phyloP scores from a whole-genome alignment of 2,888 invertebrate genomes.

The Ernsta delagoae region DNA sequence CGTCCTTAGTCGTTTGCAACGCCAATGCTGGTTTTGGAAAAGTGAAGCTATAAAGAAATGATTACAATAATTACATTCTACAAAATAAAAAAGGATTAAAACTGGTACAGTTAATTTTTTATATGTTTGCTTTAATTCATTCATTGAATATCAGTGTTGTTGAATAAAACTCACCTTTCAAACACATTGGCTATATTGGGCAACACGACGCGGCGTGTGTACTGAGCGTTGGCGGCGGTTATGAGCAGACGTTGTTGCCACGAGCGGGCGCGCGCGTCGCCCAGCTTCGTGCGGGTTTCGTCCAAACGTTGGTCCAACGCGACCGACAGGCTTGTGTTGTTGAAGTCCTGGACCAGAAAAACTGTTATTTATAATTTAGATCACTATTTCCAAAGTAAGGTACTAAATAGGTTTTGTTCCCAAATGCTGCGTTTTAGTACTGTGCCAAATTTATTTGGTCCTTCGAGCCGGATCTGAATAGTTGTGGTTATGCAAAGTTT shows the following conservation, averaged over 20 bases:
- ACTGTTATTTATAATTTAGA: not conserved
- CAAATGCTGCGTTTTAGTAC: no score
- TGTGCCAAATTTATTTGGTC: no score
- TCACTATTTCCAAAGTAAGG: not conserved
- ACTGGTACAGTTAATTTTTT: no score
- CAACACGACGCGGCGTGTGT: conserved; percentile 90
- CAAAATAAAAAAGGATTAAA: no score
- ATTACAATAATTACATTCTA: no score
- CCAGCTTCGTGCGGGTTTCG: conserved; percentile 49
- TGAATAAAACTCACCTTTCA: conserved; percentile 70
- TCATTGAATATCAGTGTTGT: no score
- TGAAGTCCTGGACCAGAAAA: conserved; percentile 63
- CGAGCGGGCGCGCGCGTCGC: conserved; percentile 71
- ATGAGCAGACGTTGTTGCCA: conserved; percentile 94
- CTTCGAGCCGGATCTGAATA: no score
- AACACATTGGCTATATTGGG: conserved; percentile 89
- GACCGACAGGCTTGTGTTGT: conserved; percentile 73
- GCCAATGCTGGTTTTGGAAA: conserved; percentile 91
- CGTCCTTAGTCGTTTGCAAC: conserved; percentile 87
- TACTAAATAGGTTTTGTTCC: no score
- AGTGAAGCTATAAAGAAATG: conserved; percentile 81
- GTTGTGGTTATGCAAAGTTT: no score
- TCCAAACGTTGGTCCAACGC: conserved; percentile 73
- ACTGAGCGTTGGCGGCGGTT: conserved; percentile 95
- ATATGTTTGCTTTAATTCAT: no score